Conservation (phyloP, 2,888 invertebrate genomes). For the Synergus laeviventris region DNA sequence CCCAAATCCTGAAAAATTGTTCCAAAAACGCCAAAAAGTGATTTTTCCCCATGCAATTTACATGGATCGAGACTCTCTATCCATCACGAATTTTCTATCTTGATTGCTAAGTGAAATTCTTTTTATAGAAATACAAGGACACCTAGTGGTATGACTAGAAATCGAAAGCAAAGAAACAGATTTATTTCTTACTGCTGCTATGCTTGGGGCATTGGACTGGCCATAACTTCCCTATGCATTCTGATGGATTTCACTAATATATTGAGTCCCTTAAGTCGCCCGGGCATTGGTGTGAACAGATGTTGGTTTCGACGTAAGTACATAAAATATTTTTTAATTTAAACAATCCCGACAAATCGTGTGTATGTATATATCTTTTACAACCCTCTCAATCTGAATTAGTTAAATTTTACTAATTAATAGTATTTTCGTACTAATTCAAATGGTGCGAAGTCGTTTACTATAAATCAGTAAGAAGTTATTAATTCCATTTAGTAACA, state of each 20-base stretch:
- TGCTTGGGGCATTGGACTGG: slow-evolving; percentile 83
- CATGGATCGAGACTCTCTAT: too few relatives aligned
- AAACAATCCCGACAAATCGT: background rate
- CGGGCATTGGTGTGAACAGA: slow-evolving; percentile 79
- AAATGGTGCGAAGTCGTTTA: too few relatives aligned
- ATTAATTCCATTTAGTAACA: too few relatives aligned
- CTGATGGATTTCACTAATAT: slow-evolving; percentile 78
- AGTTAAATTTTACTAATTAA: too few relatives aligned
- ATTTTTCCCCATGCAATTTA: too few relatives aligned
- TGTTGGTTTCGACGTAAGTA: slow-evolving; percentile 84
- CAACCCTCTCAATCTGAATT: too few relatives aligned
- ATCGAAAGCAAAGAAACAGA: slow-evolving; percentile 72
- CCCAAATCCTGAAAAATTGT: too few relatives aligned
- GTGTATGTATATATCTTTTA: too few relatives aligned
- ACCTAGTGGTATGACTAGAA: background rate
- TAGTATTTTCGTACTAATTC: too few relatives aligned
- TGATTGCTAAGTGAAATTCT: background rate
- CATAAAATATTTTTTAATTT: slow-evolving; percentile 25
- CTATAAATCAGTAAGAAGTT: too few relatives aligned
- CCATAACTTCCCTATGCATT: slow-evolving; percentile 79
- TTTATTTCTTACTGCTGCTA: slow-evolving; percentile 83
- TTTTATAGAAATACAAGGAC: slow-evolving; percentile 18
- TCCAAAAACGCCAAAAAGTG: too few relatives aligned
- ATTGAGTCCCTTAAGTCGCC: slow-evolving; percentile 77
- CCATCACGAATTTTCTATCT: too few relatives aligned